Evolutionary conservation across 2,797 vertebrate species (phyloP).

Genomic region (Gadopsis bispinosus): DNA sequence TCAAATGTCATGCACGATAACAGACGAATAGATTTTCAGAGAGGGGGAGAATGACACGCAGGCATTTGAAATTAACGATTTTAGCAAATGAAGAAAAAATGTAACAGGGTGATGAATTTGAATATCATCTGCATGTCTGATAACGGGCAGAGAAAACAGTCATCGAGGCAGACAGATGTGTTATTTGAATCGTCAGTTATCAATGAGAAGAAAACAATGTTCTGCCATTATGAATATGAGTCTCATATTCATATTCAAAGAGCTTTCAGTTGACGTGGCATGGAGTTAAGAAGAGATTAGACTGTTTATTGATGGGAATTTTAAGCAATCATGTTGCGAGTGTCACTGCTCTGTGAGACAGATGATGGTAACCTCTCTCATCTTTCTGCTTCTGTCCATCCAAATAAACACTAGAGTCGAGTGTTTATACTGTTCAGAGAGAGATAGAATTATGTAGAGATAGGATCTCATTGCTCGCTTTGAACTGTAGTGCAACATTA

Average conservation of each 20-base stretch:
- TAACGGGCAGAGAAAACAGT: slow-evolving; percentile 44
- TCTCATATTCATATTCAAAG: slow-evolving; percentile 13
- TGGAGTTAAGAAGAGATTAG: slow-evolving; percentile 41
- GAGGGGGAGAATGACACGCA: slow-evolving; percentile 32
- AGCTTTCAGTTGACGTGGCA: slow-evolving; percentile 25
- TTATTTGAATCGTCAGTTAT: slow-evolving; percentile 48
- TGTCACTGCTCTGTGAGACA: slow-evolving; percentile 15
- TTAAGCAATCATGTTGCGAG: slow-evolving; percentile 44
- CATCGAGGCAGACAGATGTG: slow-evolving; percentile 27
- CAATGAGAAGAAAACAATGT: slow-evolving; percentile 26
- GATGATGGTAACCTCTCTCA: slow-evolving; percentile 25
- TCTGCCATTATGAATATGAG: slow-evolving; percentile 45
- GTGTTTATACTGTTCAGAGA: slow-evolving; percentile 27
- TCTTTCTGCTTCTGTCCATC: slow-evolving; percentile 28
- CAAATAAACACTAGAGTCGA: slow-evolving; percentile 27
- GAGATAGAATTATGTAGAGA: slow-evolving; percentile 16
- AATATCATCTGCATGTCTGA: slow-evolving; percentile 59
- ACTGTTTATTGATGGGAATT: slow-evolving; percentile 60
- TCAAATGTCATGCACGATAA: slow-evolving; percentile 57
- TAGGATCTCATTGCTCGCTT: slow-evolving; percentile 21
- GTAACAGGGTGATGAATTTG: slow-evolving; percentile 39
- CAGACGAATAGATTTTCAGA: slow-evolving; percentile 36
- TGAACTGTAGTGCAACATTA: slow-evolving; percentile 19
- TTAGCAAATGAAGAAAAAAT: slow-evolving; percentile 20
- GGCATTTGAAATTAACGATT: slow-evolving; percentile 41